Base-by-base conservation (phyloP, 2,113 vertebrate species). In the Pomatostomus ruficeps region DNA sequence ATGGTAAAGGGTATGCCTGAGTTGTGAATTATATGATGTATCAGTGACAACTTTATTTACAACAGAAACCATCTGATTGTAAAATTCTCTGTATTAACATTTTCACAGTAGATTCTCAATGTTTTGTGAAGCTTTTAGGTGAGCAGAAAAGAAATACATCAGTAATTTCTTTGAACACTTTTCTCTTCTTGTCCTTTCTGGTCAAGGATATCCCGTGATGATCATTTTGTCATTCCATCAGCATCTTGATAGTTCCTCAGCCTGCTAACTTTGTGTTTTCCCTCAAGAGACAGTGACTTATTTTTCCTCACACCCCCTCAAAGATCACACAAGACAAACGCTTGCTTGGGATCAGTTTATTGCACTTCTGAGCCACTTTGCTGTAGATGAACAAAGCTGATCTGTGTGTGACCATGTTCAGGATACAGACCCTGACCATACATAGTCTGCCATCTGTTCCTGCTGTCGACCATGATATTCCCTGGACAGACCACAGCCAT, bases 181-280 rank as follows among this genome's bases (percentile, higher is more conserved):
- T 42, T 77, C 18, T 74, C 8, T 85, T 48, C n/a, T 77, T 68
- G 10, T 54, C 29, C 11, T 76, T 78, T 94, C 57, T 78, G 70
- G 38, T 26, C 62, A 51, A 55, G 57, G 35, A 28, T 46, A 80
- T 51, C 51, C 36, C 3, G 1, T 8, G 9, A 49, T 70, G 11
- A 15, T 35, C 45, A 28, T 90, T 58, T 91, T 51, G 58, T 94
- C 89, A 90, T 93, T 97, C 84, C 81, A 52, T 96, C 85, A 95
- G 36, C 74, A 85, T 71, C 80, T 49, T 96, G 91, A 93, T 76
- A 94, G 77, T 46, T 66, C 58, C 58, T 73, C 91, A 84, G 78
- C 62, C 73, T 13, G 3, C 28, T 96, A 88, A 94, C 48, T 93
- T 90, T 65, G 40, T 88, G 36, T 52, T 94, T 97, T 96, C 77